Conservation (phyloP, 2,797 vertebrate species). For the Dipus sagitta region DNA sequence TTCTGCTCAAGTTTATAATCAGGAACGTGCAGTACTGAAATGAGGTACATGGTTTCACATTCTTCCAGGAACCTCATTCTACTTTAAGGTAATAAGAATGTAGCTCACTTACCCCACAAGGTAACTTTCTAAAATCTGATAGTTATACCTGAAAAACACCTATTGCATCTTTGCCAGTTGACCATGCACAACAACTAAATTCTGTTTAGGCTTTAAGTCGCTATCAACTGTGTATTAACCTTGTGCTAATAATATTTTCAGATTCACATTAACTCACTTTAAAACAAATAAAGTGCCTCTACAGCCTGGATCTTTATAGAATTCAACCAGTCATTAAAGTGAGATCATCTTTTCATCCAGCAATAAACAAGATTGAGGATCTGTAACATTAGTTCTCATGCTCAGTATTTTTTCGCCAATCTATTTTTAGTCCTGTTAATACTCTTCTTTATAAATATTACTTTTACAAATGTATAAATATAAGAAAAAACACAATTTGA, state of each 20-base stretch:
- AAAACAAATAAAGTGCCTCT: background rate
- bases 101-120: background rate
- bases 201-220: background rate
- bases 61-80: background rate
- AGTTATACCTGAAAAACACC: background rate
- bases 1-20: constrained; percentile 70
- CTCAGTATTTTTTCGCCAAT: background rate
- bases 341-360: background rate
- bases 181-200: background rate
- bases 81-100: background rate
- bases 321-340: background rate
- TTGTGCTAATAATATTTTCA: background rate
- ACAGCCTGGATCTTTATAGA: background rate
- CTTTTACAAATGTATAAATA: constrained; percentile 13
- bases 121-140: background rate
- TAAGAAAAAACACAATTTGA: constrained; percentile 1
- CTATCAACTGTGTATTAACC: background rate
- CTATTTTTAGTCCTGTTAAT: background rate
- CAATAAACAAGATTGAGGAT: background rate
- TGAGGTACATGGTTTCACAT: background rate
- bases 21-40: constrained; percentile 20
- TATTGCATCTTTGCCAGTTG: background rate
- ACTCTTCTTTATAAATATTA: background rate
- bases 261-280: background rate
- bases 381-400: background rate